Base-by-base conservation (phyloP, 2,888 invertebrate species). In the Brachycybe producta region DNA sequence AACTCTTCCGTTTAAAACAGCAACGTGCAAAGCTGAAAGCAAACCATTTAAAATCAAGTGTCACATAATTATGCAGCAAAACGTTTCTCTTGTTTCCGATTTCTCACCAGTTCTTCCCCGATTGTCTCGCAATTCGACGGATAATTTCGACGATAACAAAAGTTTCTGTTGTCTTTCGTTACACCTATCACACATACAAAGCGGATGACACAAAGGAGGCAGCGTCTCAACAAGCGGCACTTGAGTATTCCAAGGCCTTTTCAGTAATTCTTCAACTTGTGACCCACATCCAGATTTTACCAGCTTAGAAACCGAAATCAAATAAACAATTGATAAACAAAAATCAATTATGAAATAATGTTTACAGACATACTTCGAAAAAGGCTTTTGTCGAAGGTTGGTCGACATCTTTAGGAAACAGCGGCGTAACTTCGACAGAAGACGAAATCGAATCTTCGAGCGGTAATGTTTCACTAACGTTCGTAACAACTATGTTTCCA, bases 351-450 rank as follows among this genome's bases (percentile, higher is more conserved):
- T 2, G 15, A 41, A 11, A 24, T 21, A 8, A 23, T 7, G 15
- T 41, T 24, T 23, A 36, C 4, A 40, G n/a, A 23, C 40, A 40
- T 5, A 43, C 43, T 30, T 43, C 43, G 30, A 43, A 43, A n/a
- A 43, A 43, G 15, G 28, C 8, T 15, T 24, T 43, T 8, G 30
- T 19, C 2, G 15, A 13, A 43, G 4, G 28, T 21, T 28, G 21
- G 30, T 43, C 43, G 7, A 26, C 27, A 21, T 43, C 43, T 43
- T 24, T 43, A 15, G 43, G 43, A 43, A 43, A 43, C 15, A 43
- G 30, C n/a, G 43, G 43, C n/a, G 40, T 23, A 26, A 26, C 27
- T 5, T 23, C n/a, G n/a, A n/a, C n/a, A n/a, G n/a, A n/a, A n/a
- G n/a, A n/a, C n/a, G n/a, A n/a, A n/a, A n/a, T n/a, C n/a, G n/a